These are phyloP conservation scores for Hippocampus abdominalis DNA, from an alignment of 2,113 vertebrate genomes.

Conservation along the genomic window DNA sequence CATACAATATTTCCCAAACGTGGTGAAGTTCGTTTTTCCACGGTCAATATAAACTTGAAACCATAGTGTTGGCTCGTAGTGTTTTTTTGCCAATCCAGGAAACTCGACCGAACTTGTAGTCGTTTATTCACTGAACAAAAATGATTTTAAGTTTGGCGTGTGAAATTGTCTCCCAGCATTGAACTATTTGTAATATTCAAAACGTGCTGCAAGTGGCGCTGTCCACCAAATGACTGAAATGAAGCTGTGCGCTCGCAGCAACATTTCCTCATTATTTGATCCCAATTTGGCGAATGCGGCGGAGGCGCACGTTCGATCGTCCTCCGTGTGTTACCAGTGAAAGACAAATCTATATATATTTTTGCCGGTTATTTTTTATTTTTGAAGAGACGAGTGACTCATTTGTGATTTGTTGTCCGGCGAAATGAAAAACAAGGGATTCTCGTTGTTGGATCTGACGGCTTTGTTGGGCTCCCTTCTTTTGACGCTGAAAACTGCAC, in stretches of 20 bases:
- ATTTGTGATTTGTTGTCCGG: not conserved
- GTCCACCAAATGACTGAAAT: not conserved
- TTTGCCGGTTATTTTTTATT: not conserved
- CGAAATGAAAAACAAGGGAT: not conserved
- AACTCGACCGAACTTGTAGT: too few relatives aligned
- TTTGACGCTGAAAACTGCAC: conserved; percentile 3
- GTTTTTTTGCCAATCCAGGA: too few relatives aligned
- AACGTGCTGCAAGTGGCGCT: not conserved
- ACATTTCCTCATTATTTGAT: not conserved
- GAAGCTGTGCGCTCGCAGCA: not conserved
- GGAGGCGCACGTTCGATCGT: not conserved
- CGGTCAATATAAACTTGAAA: too few relatives aligned
- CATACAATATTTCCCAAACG: too few relatives aligned
- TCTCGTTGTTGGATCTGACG: not conserved
- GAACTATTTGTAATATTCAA: not conserved
- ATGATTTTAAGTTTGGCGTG: not conserved
- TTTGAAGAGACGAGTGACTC: not conserved
- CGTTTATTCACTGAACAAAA: too few relatives aligned
- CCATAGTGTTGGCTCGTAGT: too few relatives aligned
- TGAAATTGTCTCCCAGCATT: not conserved
- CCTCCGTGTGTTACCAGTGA: not conserved
- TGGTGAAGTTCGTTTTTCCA: too few relatives aligned
- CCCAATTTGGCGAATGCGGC: not conserved
- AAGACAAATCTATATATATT: not conserved
- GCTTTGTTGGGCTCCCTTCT: conserved; percentile 11